A percentile compares a stretch with the other conserved stretches of the same genome.
Conservation (phyloP, 2,113 vertebrate genomes). For the Mustela nigripes region DNA sequence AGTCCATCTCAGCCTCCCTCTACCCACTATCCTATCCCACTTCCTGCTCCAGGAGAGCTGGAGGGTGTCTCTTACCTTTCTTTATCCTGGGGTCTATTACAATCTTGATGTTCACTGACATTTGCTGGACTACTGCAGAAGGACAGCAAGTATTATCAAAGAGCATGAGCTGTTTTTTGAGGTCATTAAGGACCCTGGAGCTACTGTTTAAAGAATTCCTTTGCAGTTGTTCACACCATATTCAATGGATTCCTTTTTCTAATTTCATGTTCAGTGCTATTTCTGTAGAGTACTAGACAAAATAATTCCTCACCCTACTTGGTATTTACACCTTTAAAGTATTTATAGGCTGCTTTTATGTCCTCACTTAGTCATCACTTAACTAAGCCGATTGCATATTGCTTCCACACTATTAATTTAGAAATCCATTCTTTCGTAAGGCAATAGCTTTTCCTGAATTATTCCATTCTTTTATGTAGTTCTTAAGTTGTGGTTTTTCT, state of each 20-base stretch:
- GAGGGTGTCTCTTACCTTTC: not conserved
- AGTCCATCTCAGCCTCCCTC: not conserved
- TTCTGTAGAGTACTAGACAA: constrained; percentile 70
- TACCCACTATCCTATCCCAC: not conserved
- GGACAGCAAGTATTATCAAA: constrained; percentile 28
- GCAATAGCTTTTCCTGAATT: constrained; percentile 20
- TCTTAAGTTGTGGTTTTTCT: constrained; percentile 16
- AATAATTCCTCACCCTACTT: constrained; percentile 72
- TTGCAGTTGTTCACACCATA: constrained; percentile 36
- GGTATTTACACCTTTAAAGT: constrained; percentile 74
- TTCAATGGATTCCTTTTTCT: constrained; percentile 55
- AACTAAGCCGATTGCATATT: constrained; percentile 5
- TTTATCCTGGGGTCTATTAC: not conserved
- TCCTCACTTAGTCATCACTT: constrained; percentile 64
- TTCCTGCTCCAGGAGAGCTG: not conserved
- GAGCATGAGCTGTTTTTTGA: constrained; percentile 35
- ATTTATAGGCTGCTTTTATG: constrained; percentile 67
- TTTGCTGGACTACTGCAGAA: not conserved
- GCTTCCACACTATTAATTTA: constrained; percentile 61
- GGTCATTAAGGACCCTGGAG: constrained; percentile 3
- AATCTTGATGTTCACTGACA: not conserved
- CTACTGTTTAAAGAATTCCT: constrained; percentile 50
- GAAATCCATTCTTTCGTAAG: constrained; percentile 18
- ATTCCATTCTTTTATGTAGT: constrained; percentile 1
- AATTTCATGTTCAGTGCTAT: constrained; percentile 63